Evolutionary conservation across 2,113 vertebrate species (phyloP).

Genomic region (Nothobranchius furzeri): DNA sequence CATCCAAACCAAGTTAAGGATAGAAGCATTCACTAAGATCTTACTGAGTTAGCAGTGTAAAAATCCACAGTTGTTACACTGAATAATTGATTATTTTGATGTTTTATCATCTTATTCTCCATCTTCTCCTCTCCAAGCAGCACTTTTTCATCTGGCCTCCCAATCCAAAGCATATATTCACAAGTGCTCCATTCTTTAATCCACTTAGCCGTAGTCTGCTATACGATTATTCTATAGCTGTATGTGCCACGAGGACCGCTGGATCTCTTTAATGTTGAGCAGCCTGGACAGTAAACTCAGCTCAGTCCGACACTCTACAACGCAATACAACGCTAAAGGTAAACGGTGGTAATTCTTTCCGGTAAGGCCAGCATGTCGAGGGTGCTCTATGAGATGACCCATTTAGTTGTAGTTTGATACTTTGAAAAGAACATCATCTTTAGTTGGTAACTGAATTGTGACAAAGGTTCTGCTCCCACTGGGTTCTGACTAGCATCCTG

Average conservation of each 20-base stretch:
- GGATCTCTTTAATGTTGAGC: constrained; percentile 50
- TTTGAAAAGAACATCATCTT: background rate
- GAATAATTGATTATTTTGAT: constrained; percentile 41
- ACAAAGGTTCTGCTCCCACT: constrained; percentile 1
- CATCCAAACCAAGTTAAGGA: no score
- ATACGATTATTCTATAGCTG: constrained; percentile 41
- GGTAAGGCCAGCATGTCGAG: no score
- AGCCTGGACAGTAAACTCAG: constrained; percentile 26
- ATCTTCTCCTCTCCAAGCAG: background rate
- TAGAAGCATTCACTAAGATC: no score
- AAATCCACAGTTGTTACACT: constrained; percentile 55
- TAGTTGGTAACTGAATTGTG: background rate
- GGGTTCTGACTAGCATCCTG: background rate
- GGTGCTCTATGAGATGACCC: background rate
- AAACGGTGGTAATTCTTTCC: no score
- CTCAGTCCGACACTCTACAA: constrained; percentile 18
- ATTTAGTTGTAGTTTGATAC: background rate
- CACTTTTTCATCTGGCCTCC: constrained; percentile 28
- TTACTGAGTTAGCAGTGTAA: background rate
- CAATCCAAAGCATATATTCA: constrained; percentile 51
- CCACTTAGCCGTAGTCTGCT: constrained; percentile 57
- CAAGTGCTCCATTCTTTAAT: constrained; percentile 61
- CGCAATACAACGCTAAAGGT: no score
- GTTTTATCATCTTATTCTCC: constrained; percentile 24
- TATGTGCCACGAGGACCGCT: constrained; percentile 38